Base-by-base conservation (phyloP, 2,113 vertebrate genomes). In the Dendrocopos noguchii region DNA sequence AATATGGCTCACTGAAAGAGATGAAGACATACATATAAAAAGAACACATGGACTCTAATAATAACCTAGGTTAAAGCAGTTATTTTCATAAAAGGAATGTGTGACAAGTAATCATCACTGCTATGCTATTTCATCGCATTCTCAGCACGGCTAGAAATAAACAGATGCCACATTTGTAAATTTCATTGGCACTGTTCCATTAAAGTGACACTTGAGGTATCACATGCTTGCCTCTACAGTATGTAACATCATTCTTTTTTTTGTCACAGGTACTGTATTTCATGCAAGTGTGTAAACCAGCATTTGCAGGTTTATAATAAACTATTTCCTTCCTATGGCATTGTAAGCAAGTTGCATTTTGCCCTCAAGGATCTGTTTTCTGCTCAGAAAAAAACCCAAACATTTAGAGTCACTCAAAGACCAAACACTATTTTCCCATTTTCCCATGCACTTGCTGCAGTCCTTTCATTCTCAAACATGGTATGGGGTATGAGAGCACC, bases 71-170 rank as follows among this genome's bases (percentile, higher is more conserved):
- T 72, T 86, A 79, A 79, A 81, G 22, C 16, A 91, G 80, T 73
- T 80, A 84, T 84, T 93, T 91, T 93, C 77, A 44, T 78, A 53
- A 88, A 56, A 86, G 28, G 20, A 90, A 78, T 6, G 55, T 76
- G 74, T 91, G 77, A 86, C n/a, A 81, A 88, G 76, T 56, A 94
- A 91, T 95, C 86, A 93, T 73, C 74, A 76, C 74, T 84, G 90
- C 34, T 50, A 72, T 67, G 29, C 71, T 91, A 71, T 80, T 95
- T 85, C 1, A 25, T 63, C 57, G 75, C 61, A 67, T 80, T 59
- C 70, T 80, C 63, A 55, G 31, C 47, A 80, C 27, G 60, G 53
- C 44, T 3, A 78, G 36, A 86, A 95, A 95, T 61, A 93, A 93
- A 94, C 6, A 90, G 83, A 95, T 76, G 70, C 39, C 73, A 90